These are phyloP conservation scores for Dione vanillae DNA, from an alignment of 2,888 invertebrate genomes.

Conservation along the genomic window DNA sequence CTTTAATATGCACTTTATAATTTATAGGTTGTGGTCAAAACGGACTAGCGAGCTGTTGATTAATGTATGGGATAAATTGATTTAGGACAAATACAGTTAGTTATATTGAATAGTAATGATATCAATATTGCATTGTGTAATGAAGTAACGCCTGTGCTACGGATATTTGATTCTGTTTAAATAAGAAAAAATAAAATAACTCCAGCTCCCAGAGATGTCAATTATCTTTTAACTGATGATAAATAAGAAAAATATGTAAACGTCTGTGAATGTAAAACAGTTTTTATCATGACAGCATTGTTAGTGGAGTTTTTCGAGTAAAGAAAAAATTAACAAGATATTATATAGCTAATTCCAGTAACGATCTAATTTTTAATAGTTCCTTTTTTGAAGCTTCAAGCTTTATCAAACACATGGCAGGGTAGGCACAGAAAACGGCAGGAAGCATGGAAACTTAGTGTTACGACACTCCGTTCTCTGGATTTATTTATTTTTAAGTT, in stretches of 20 bases:
- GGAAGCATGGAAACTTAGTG: not conserved
- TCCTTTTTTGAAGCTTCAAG: not conserved
- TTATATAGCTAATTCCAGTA: no score
- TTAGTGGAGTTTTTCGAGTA: no score
- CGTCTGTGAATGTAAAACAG: no score
- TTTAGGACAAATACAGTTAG: slow-evolving; percentile 1
- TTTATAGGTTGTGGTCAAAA: slow-evolving; percentile 18
- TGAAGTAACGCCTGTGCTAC: not conserved
- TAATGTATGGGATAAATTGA: slow-evolving; percentile 17
- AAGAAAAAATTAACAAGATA: no score
- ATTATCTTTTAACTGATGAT: no score
- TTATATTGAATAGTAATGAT: slow-evolving; percentile 10
- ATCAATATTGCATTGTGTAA: not conserved
- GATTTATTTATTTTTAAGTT: no score
- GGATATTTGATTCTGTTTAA: no score
- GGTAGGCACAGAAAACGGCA: not conserved
- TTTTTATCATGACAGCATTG: no score
- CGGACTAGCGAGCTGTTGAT: not conserved
- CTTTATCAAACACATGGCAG: not conserved
- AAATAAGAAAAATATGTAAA: no score
- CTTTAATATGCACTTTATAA: not conserved
- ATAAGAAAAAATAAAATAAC: no score
- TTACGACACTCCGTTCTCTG: not conserved
- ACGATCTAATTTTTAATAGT: no score
- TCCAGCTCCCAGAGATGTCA: no score